Evolutionary conservation across 2,797 vertebrate species (phyloP).

Genomic region (Tadarida brasiliensis): DNA sequence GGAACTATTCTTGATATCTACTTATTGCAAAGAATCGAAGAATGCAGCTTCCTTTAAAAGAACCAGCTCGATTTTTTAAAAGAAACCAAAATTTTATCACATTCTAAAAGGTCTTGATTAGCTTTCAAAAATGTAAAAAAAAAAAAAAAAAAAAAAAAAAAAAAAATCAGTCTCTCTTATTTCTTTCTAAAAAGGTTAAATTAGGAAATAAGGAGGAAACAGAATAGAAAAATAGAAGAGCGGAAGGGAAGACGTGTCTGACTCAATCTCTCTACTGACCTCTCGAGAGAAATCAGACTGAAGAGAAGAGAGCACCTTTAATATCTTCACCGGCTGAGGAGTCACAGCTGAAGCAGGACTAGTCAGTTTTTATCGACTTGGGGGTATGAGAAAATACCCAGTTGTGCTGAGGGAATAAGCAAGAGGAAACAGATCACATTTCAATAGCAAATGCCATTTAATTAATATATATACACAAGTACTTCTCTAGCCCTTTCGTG

Average conservation of each 20-base stretch:
- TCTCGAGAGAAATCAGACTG: constrained; percentile 87
- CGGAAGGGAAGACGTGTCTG: constrained; percentile 77
- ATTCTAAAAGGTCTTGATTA: constrained; percentile 46
- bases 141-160: constrained; percentile 38
- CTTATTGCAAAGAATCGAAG: constrained; percentile 60
- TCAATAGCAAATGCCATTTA: constrained; percentile 71
- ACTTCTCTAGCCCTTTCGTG: constrained; percentile 47
- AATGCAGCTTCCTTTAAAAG: constrained; percentile 55
- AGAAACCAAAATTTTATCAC: constrained; percentile 58
- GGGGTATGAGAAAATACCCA: constrained; percentile 76
- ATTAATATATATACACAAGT: constrained; percentile 37
- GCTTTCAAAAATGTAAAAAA: constrained; percentile 63
- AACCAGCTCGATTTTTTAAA: constrained; percentile 27
- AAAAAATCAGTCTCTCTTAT: constrained; percentile 63
- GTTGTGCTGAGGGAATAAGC: constrained; percentile 86
- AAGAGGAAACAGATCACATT: constrained; percentile 84
- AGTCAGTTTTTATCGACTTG: constrained; percentile 83
- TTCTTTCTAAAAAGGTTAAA: constrained; percentile 57
- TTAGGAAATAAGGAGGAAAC: constrained; percentile 69
- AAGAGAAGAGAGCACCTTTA: constrained; percentile 84
- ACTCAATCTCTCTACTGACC: constrained; percentile 85
- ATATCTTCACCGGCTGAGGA: constrained; percentile 78
- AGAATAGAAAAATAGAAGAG: constrained; percentile 74
- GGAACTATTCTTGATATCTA: constrained; percentile 19
- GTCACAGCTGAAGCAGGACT: constrained; percentile 83